These are phyloP conservation scores for Grapholita molesta DNA, from an alignment of 1,140 invertebrate genomes.

Conservation along the genomic window DNA sequence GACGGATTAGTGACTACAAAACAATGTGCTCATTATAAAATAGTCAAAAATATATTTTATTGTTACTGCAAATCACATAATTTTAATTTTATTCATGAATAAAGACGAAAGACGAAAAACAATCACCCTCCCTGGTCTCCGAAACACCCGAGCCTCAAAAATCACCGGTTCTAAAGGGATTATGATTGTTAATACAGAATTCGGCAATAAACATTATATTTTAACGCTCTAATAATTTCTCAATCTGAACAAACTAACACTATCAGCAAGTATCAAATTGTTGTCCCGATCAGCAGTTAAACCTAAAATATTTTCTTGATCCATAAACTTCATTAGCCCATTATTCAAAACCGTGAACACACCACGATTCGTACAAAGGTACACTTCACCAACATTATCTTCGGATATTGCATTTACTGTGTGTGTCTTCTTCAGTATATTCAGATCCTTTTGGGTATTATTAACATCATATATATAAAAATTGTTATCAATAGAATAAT, in stretches of 20 bases:
- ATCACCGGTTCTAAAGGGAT: too few relatives aligned
- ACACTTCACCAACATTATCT: conserved; percentile 44
- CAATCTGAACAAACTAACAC: conserved; percentile 42
- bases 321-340: conserved; percentile 36
- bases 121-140: too few relatives aligned
- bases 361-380: conserved; percentile 48
- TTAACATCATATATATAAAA: conserved; percentile 46
- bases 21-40: too few relatives aligned
- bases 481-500: conserved; percentile 52
- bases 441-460: conserved; percentile 6
- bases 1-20: too few relatives aligned
- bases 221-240: too few relatives aligned
- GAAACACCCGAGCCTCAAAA: too few relatives aligned
- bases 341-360: conserved; percentile 32
- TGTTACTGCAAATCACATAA: too few relatives aligned
- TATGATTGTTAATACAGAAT: too few relatives aligned
- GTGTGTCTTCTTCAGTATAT: conserved; percentile 38
- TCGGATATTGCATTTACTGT: conserved; percentile 46
- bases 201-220: too few relatives aligned
- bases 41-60: too few relatives aligned
- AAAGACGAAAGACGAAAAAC: too few relatives aligned
- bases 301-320: conserved; percentile 47
- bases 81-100: too few relatives aligned
- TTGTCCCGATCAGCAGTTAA: conserved; percentile 55
- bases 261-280: conserved; percentile 48